A percentile compares a stretch with the other conserved stretches of the same genome.
These are phyloP conservation scores for Papilio glaucus DNA, from an alignment of 1,140 invertebrate genomes.

Conservation along the genomic window DNA sequence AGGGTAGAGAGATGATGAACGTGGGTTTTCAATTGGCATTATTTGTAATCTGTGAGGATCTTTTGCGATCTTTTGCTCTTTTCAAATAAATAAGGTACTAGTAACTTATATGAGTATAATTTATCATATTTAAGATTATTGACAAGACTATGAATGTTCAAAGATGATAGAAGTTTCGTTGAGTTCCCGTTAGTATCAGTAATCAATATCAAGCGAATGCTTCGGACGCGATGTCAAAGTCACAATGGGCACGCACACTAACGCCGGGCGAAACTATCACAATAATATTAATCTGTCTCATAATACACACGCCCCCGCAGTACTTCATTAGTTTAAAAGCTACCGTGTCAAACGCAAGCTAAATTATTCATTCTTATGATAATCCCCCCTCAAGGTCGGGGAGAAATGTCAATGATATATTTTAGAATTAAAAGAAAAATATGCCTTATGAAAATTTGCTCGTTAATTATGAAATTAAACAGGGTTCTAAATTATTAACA, in stretches of 20 bases:
- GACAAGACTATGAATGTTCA: not conserved
- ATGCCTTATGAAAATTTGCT: not conserved
- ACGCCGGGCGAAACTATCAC: not conserved
- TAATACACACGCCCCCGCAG: slow-evolving; percentile 7
- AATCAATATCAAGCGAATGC: slow-evolving; percentile 10
- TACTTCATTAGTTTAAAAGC: slow-evolving; percentile 35
- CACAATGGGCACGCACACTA: slow-evolving; percentile 12
- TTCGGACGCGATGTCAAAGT: not conserved
- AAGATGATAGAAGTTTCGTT: not conserved
- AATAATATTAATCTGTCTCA: slow-evolving; percentile 24
- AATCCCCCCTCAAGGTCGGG: slow-evolving; percentile 23
- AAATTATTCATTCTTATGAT: slow-evolving; percentile 37
- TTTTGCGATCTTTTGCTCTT: too few relatives aligned
- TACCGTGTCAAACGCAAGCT: slow-evolving; percentile 35
- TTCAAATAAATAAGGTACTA: too few relatives aligned
- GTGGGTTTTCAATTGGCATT: too few relatives aligned
- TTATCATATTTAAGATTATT: too few relatives aligned
- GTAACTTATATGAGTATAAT: too few relatives aligned
- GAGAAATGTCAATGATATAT: slow-evolving; percentile 15
- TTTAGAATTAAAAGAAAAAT: slow-evolving; percentile 15
- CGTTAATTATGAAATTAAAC: not conserved
- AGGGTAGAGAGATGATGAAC: too few relatives aligned
- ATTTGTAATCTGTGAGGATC: too few relatives aligned
- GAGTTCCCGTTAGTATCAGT: not conserved
- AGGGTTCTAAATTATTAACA: not conserved